These are phyloP conservation scores for Centrocercus urophasianus DNA, from an alignment of 2,113 vertebrate genomes.

Conservation along the genomic window DNA sequence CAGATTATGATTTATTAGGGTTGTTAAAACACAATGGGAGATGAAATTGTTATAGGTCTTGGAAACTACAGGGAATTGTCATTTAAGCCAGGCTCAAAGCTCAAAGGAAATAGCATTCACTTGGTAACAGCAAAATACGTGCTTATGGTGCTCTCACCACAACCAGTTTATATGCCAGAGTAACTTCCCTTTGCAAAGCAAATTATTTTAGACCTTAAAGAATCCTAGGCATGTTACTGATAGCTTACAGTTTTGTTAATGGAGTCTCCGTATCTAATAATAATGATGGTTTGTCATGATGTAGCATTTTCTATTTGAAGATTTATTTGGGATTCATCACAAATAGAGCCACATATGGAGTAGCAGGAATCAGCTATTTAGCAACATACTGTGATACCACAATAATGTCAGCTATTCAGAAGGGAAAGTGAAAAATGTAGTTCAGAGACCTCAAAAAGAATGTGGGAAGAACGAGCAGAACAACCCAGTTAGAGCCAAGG, in stretches of 20 bases:
- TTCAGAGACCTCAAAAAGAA: neutral
- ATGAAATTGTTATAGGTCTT: constrained; percentile 29
- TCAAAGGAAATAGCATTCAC: constrained; percentile 28
- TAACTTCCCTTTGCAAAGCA: neutral
- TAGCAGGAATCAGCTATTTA: constrained; percentile 9
- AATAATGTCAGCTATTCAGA: neutral
- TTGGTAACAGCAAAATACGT: neutral
- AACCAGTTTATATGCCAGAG: neutral
- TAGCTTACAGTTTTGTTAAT: neutral
- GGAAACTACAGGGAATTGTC: constrained; percentile 38
- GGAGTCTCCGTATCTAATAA: neutral
- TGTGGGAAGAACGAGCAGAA: neutral
- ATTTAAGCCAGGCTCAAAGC: constrained; percentile 29
- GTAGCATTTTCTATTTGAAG: neutral
- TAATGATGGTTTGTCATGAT: neutral
- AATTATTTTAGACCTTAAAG: neutral
- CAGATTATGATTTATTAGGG: constrained; percentile 35
- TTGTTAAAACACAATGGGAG: constrained; percentile 46
- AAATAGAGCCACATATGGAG: neutral
- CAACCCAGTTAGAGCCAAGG: neutral
- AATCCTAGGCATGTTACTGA: neutral
- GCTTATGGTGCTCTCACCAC: neutral
- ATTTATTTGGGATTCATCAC: constrained; percentile 10
- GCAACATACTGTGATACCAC: constrained; percentile 41
- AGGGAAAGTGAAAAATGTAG: constrained; percentile 38